Base-by-base conservation (phyloP, 2,113 vertebrate genomes). In the Paracanthobrama guichenoti region DNA sequence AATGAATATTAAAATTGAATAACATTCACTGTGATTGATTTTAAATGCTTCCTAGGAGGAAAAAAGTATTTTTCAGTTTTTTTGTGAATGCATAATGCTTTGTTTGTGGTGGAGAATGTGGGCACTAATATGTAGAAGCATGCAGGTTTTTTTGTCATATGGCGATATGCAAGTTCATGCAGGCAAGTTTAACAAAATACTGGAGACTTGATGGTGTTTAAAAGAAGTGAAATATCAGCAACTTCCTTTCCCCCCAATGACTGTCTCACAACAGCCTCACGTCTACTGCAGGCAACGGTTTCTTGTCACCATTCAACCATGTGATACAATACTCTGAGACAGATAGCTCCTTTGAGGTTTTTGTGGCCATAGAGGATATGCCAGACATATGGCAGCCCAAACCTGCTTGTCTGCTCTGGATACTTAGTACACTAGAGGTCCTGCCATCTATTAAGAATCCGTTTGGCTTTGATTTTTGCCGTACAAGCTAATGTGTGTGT, bases 281-380 rank as follows among this genome's bases (percentile, higher is more conserved):
- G 42, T 84, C 31, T 35, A 79, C 46, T 20, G 10, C 39, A 50
- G 57, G 72, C 55, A 76, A 13, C 4, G 31, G 66, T 57, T 76
- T 57, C 31, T 57, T 59, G 55, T 46, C 53, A 76, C 73, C 28
- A 31, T 67, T 28, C 31, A 55, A n/a, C 14, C 10, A 3, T 79
- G 57, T 83, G 48, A 69, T 79, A 39, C 73, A 82, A 59, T 57
- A 6, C 46, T 57, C 60, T 13, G 46, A 76, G 72, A 86, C 71
- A 67, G 64, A 20, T 55, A 59, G 22, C 48, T 59, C 79, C 59
- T 81, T 67, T 67, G 79, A 82, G 79, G 48, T 42, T 53, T 35
- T 31, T 76, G 79, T 81, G 78, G 60, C 73, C 73, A 28, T 24
- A 28, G 44, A 64, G 60, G 71, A 75, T 71, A 75, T 50, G 59